Evolutionary conservation across 2,888 invertebrate species (phyloP).

Genomic region (Orthosia gracilis): DNA sequence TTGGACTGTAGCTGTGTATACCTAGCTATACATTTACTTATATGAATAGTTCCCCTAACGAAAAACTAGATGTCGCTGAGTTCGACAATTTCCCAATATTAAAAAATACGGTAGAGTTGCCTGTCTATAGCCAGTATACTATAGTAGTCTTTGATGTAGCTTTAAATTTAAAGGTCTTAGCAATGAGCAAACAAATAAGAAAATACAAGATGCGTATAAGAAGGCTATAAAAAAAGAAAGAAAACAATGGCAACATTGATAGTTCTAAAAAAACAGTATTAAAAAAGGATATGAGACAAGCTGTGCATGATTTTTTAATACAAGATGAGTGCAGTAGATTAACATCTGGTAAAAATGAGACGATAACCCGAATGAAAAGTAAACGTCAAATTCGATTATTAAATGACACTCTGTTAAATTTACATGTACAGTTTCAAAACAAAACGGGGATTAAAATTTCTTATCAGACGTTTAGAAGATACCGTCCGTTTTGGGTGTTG

Average conservation of each 20-base stretch:
- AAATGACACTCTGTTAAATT: conserved; percentile 16
- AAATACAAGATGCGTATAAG: conserved; percentile 17
- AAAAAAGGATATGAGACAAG: conserved; percentile 13
- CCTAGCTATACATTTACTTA: too few relatives aligned
- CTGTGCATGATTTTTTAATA: conserved; percentile 21
- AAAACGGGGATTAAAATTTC: conserved; percentile 17
- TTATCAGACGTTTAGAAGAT: conserved; percentile 23
- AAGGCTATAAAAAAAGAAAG: conserved; percentile 3
- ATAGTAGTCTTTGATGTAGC: too few relatives aligned
- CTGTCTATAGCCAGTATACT: too few relatives aligned
- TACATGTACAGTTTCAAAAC: conserved; percentile 5
- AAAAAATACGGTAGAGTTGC: too few relatives aligned
- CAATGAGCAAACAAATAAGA: conserved; percentile 6
- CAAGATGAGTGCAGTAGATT: conserved; percentile 20
- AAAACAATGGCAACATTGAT: neutral
- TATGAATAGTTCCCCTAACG: too few relatives aligned
- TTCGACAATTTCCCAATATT: too few relatives aligned
- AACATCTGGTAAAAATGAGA: conserved; percentile 8
- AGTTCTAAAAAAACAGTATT: conserved; percentile 5
- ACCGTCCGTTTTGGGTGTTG: conserved; percentile 26
- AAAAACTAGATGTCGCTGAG: too few relatives aligned
- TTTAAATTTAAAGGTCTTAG: conserved; percentile 7
- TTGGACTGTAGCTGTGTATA: too few relatives aligned
- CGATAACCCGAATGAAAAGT: neutral
- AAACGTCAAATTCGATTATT: conserved; percentile 18